Base-by-base conservation (phyloP, 1,140 invertebrate species). In the Coenobita brevimanus region DNA sequence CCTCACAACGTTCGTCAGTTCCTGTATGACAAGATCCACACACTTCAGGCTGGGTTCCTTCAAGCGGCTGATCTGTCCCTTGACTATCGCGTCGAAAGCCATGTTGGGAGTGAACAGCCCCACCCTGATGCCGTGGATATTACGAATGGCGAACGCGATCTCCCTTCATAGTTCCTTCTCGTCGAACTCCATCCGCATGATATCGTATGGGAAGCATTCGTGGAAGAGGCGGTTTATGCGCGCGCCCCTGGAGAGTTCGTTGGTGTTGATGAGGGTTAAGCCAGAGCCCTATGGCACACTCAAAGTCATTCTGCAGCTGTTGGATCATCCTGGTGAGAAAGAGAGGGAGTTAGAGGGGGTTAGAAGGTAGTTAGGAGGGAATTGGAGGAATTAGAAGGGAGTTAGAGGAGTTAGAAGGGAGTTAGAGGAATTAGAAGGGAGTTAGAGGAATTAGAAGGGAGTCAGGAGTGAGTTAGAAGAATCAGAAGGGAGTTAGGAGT, bases 51-150 rank as follows among this genome's bases (percentile, higher is more conserved):
- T 97, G 6, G 99, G 99, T 93, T 99, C 98, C 93, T 99, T 99
- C 90, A 99, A 94, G 91, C 98, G 95, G 36, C 95, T 94, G 90
- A 99, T 99, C 94, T 99, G 98, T 92, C 98, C 98, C 93, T 99
- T 99, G 0, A 99, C 99, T 92, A 99, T 99, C 46, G 98, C 98
- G 93, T 99, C 99, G 93, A 99, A 99, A 57, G 99, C 99, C 98
- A 99, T 99, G 93, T 99, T 99, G 27, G 99, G 99, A 30, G 99
- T 99, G 93, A 99, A 99, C 21, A 99, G 94, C 92, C 99, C 99
- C 89, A 99, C 98, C 93, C 98, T 93, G 91, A 95, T 95, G 94
- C 98, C 99, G 93, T 99, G 98, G 93, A 99, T 99, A 93, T 99
- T 99, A 92, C 98, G 95, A 92, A 99, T 99, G 89, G 99, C 99